A percentile compares a stretch with the other conserved stretches of the same genome.
Conservation (phyloP, 2,888 invertebrate genomes). For the Cenopis cana region DNA sequence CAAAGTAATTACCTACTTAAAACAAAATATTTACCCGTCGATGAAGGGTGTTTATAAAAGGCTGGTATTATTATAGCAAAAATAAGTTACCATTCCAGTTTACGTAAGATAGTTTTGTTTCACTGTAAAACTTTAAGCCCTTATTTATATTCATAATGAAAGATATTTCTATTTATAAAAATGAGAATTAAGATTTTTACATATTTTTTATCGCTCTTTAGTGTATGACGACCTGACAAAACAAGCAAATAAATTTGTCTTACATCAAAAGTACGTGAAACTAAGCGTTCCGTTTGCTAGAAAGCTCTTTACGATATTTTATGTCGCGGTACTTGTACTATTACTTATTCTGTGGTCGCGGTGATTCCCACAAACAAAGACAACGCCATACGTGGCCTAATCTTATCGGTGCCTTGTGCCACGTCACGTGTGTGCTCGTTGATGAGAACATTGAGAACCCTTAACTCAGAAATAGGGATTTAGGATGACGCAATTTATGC, state of each 20-base stretch:
- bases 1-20: background rate
- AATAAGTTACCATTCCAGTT: slow-evolving; percentile 10
- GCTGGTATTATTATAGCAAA: slow-evolving; percentile 3
- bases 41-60: background rate
- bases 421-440: background rate
- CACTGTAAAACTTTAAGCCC: background rate
- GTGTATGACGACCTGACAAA: background rate
- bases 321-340: no score
- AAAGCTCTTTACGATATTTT: background rate
- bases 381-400: slow-evolving; percentile 26
- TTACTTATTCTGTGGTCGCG: no score
- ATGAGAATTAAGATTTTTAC: background rate
- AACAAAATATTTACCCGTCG: background rate
- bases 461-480: background rate
- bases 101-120: slow-evolving; percentile 5
- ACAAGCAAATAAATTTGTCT: background rate
- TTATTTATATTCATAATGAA: background rate
- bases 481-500: slow-evolving; percentile 9
- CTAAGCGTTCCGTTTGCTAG: slow-evolving; percentile 20
- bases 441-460: no score
- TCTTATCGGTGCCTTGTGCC: slow-evolving; percentile 16
- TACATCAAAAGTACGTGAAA: slow-evolving; percentile 19
- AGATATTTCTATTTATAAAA: background rate
- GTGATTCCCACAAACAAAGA: slow-evolving; percentile 35
- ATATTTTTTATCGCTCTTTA: background rate